phyloP scores from a whole-genome alignment of 2,888 invertebrate species.

The Zhuqinia jingwanae region DNA sequence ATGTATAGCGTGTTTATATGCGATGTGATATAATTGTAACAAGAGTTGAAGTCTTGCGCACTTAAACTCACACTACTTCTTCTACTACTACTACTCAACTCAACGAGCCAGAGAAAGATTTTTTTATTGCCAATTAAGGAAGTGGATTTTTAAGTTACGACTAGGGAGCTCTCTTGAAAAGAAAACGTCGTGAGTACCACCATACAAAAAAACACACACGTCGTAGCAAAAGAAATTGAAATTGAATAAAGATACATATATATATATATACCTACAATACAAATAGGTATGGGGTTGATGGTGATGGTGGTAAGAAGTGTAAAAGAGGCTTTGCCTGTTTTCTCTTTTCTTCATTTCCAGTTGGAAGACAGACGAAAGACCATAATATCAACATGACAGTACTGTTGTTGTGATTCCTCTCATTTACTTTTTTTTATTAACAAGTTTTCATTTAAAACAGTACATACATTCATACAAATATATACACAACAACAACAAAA shows the following conservation, averaged over 20 bases:
- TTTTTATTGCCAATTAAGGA: constrained; percentile 78
- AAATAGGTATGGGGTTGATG: background rate
- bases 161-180: constrained; percentile 45
- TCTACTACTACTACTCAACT: too few species aligned
- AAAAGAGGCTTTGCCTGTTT: background rate
- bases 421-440: background rate
- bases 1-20: too few species aligned
- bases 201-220: background rate
- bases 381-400: constrained; percentile 4
- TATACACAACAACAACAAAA: too few species aligned
- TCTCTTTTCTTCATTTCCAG: constrained; percentile 2
- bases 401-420: too few species aligned
- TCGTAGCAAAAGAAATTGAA: background rate
- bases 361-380: background rate
- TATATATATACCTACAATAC: background rate
- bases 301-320: background rate
- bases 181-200: too few species aligned
- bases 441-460: background rate
- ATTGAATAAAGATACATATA: background rate
- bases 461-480: too few species aligned
- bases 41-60: constrained; percentile 57
- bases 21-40: constrained; percentile 56
- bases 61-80: constrained; percentile 64
- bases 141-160: constrained; percentile 75
- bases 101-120: constrained; percentile 71